A percentile compares a stretch with the other conserved stretches of the same genome.
Conservation (phyloP, 2,113 vertebrate species). For the Gymnarchus niloticus region DNA sequence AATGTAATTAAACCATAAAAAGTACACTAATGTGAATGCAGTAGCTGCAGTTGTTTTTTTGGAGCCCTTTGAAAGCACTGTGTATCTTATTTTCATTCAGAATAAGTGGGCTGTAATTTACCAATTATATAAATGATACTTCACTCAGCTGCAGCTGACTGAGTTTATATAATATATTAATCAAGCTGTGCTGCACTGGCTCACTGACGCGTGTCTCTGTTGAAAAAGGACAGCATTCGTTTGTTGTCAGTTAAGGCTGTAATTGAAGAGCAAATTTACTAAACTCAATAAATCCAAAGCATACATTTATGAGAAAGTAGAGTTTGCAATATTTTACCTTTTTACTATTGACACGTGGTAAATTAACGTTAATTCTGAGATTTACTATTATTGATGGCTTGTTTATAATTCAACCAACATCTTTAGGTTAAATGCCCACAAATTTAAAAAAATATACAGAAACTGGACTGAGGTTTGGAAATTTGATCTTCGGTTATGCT, state of each 20-base stretch:
- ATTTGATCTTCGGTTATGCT: too few species aligned
- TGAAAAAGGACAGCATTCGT: background rate
- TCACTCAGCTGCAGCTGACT: conserved; percentile 9
- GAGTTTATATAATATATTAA: conserved; percentile 19
- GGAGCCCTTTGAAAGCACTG: background rate
- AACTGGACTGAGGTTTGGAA: too few species aligned
- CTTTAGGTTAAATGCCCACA: too few species aligned
- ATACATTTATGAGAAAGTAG: too few species aligned
- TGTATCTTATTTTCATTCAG: background rate
- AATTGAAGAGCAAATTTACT: too few species aligned
- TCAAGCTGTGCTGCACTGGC: background rate
- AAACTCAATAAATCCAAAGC: too few species aligned
- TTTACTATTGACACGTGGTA: too few species aligned
- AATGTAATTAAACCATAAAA: background rate
- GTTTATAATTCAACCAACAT: too few species aligned
- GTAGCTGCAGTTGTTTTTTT: background rate
- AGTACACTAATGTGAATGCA: background rate
- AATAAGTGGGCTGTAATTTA: conserved; percentile 15
- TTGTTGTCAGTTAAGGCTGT: background rate
- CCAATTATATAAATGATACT: conserved; percentile 11
- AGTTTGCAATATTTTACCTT: too few species aligned
- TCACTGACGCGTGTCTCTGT: background rate
- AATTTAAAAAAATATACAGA: too few species aligned
- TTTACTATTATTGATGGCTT: too few species aligned
- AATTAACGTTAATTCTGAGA: too few species aligned